Conservation (phyloP, 2,797 vertebrate genomes). For the Alauda arvensis region DNA sequence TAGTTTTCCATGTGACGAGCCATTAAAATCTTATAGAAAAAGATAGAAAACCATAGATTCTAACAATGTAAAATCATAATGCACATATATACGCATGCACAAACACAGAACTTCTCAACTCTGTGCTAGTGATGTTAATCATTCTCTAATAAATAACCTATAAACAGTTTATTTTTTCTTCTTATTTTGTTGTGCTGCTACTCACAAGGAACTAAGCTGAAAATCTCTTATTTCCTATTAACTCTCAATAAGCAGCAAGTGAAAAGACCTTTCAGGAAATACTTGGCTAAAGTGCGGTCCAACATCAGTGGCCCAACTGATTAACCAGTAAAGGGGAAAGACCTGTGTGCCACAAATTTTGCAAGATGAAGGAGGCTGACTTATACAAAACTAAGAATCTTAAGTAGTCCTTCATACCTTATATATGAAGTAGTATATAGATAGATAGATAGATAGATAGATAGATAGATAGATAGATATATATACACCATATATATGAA, state of each 20-base stretch:
- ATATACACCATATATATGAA: too few relatives aligned
- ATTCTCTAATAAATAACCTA: not conserved
- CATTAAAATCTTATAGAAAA: not conserved
- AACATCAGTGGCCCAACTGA: not conserved
- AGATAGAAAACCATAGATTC: not conserved
- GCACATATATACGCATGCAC: not conserved
- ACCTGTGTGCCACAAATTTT: not conserved
- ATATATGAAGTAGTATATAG: too few relatives aligned
- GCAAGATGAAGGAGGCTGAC: not conserved
- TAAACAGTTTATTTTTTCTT: not conserved
- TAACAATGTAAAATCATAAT: not conserved
- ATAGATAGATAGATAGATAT: too few relatives aligned
- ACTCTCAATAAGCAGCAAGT: not conserved
- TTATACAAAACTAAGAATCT: not conserved
- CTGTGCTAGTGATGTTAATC: not conserved
- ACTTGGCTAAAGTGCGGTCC: not conserved
- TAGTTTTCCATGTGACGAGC: not conserved
- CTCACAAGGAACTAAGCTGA: not conserved
- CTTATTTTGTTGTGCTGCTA: not conserved
- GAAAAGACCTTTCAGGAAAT: not conserved
- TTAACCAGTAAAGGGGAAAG: not conserved
- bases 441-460: too few relatives aligned
- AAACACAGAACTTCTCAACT: not conserved
- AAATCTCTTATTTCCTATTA: not conserved
- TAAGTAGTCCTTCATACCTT: not conserved